Evolutionary conservation across 1,140 invertebrate species (phyloP).

Genomic region (Drosophila subpulchrella): DNA sequence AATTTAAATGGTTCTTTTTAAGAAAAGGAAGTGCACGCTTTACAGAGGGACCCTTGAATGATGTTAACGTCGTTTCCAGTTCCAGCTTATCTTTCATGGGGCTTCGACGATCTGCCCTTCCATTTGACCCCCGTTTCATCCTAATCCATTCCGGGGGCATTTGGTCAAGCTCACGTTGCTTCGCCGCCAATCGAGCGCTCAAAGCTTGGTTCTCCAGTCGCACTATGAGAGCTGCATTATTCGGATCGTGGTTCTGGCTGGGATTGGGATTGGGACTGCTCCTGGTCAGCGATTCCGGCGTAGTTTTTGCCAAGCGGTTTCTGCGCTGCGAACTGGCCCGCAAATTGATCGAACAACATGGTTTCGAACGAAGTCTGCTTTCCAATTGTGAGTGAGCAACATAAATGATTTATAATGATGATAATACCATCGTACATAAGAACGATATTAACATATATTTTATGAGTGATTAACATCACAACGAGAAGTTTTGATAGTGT

Average conservation of each 20-base stretch:
- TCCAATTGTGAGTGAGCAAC: constrained; percentile 48
- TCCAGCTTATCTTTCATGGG: constrained; percentile 3
- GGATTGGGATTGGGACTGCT: constrained; percentile 24
- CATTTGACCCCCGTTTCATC: constrained; percentile 16
- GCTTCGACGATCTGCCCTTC: constrained; percentile 8
- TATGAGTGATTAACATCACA: too few relatives aligned
- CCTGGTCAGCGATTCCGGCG: background rate
- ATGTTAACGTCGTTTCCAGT: background rate
- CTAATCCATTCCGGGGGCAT: constrained; percentile 1
- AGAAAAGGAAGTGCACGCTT: background rate
- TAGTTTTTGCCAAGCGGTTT: constrained; percentile 48
- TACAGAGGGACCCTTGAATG: background rate
- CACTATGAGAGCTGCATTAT: constrained; percentile 53
- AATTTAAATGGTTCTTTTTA: too few relatives aligned
- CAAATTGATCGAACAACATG: constrained; percentile 56
- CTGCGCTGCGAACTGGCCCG: constrained; percentile 63
- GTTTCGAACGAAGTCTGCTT: constrained; percentile 62
- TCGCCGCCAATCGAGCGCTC: background rate
- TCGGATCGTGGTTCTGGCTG: constrained; percentile 39
- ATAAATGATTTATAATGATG: too few relatives aligned
- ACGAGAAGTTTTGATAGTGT: too few relatives aligned
- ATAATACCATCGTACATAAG: too few relatives aligned
- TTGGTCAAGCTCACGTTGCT: constrained; percentile 23
- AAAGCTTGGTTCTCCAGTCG: constrained; percentile 32
- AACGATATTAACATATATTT: too few relatives aligned